A percentile compares a stretch with the other conserved stretches of the same genome.
phyloP scores from a whole-genome alignment of 2,888 invertebrate species.

The Hypena proboscidalis region DNA sequence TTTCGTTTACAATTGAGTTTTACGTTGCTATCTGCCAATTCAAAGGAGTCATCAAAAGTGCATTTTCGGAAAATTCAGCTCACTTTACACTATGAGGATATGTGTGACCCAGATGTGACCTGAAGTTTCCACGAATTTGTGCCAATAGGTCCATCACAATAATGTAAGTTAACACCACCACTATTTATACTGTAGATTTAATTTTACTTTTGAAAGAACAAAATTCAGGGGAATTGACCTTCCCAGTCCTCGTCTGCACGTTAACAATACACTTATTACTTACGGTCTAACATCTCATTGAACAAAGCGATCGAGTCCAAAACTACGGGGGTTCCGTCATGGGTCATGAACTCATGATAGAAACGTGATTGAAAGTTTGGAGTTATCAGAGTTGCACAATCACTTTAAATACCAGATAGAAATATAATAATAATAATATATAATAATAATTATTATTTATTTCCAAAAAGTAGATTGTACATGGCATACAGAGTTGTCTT shows the following conservation, averaged over 20 bases:
- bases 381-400: constrained; percentile 2
- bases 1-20: too few species aligned
- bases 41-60: too few species aligned
- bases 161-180: too few species aligned
- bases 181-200: background rate
- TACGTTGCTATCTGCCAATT: too few species aligned
- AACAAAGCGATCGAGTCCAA: background rate
- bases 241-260: background rate
- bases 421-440: background rate
- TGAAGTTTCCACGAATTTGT: background rate
- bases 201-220: background rate
- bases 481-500: background rate
- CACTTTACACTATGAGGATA: background rate
- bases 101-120: constrained; percentile 1
- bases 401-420: background rate
- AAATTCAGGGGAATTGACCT: constrained; percentile 5
- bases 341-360: too few species aligned
- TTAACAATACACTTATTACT: too few species aligned
- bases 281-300: too few species aligned
- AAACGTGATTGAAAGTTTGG: constrained; percentile 14
- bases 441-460: background rate
- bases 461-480: background rate
- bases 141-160: too few species aligned
- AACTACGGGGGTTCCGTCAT: constrained; percentile 8
- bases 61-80: too few species aligned